phyloP scores from a whole-genome alignment of 2,113 vertebrate species.

The Diglossa brunneiventris region DNA sequence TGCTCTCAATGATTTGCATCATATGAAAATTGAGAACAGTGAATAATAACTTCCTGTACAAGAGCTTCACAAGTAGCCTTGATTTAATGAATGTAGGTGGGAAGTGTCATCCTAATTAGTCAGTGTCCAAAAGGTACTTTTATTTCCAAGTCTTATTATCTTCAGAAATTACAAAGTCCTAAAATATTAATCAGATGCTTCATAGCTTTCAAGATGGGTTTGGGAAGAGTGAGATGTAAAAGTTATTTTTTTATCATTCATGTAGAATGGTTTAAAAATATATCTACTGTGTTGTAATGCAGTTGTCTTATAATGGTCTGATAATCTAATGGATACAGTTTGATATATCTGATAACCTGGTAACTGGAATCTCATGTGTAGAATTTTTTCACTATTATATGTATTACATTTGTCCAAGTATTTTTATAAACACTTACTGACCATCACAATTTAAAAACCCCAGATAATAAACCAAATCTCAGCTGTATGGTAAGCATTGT shows the following conservation, averaged over 20 bases:
- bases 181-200: slow-evolving; percentile 1
- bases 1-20: not conserved
- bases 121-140: not conserved
- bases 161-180: slow-evolving; percentile 19
- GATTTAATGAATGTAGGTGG: slow-evolving; percentile 3
- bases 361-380: not conserved
- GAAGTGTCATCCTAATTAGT: slow-evolving; percentile 22
- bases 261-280: not conserved
- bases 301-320: not conserved
- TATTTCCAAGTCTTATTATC: not conserved
- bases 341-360: not conserved
- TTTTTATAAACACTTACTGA: not conserved
- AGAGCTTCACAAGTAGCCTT: not conserved
- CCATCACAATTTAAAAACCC: not conserved
- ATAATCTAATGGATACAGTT: not conserved
- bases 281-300: not conserved
- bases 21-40: not conserved
- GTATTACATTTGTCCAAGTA: not conserved
- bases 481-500: not conserved
- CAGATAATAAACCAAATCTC: not conserved
- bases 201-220: not conserved
- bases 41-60: slow-evolving; percentile 12
- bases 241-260: not conserved
- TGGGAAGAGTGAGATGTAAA: not conserved
- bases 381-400: not conserved